Base-by-base conservation (phyloP, 2,888 invertebrate species). In the Yponomeuta cagnagella region DNA sequence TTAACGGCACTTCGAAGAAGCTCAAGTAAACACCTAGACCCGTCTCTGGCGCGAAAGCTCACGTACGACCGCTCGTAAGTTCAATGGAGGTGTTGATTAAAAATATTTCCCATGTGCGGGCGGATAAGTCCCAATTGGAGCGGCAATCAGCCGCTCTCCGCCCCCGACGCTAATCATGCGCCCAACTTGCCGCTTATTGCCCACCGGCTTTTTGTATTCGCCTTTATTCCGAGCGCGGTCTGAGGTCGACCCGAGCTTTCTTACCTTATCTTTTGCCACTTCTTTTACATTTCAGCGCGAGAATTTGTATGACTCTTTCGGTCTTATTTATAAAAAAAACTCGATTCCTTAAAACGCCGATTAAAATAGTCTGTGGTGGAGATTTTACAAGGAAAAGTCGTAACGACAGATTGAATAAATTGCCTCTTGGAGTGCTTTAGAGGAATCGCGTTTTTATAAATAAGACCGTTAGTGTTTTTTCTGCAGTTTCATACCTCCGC, bases 81-180 rank as follows among this genome's bases (percentile, higher is more conserved):
- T 92, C 91, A 92, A 92, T 92, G 92, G 92, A 92, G 92, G 93
- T 92, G 92, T 93, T 93, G 93, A 92, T 92, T 92, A 93, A 93
- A 93, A 92, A 92, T 92, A 93, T 92, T 92, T 92, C 92, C 92
- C 92, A 92, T 92, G 91, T 90, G 92, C 90, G 92, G 88, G 89
- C 87, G 91, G 91, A 89, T 90, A 91, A 90, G 89, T 90, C 90
- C 89, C 92, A 92, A 92, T 92, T 92, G 92, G 90, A 88, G 89
- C 82, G 84, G 90, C 92, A 92, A 91, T 92, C 91, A 91, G 86
- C 88, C 73, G 52, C 52, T 58, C 52, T 86, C 81, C 85, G 81
- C 84, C 77, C 74, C 74, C 75, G 74, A 77, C 85, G 88, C 90
- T 90, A 91, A 90, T 91, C 90, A 90, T 89, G 82, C 82, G 71